Conservation (phyloP, 1,140 invertebrate genomes). For the Procambarus clarkii region DNA sequence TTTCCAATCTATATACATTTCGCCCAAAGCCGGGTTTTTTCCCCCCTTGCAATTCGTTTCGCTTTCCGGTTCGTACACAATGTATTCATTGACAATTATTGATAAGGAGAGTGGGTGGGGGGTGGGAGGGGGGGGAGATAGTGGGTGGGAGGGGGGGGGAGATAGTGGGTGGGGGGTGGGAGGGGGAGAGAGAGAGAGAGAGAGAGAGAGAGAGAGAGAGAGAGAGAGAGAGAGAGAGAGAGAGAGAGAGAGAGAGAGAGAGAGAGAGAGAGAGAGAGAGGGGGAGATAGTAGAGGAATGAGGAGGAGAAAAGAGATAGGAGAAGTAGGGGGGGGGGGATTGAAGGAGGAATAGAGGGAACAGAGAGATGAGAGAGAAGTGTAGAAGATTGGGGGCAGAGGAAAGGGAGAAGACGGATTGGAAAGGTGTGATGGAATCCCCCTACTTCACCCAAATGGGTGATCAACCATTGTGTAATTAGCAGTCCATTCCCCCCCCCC, state of each 20-base stretch:
- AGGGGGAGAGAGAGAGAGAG: too few relatives aligned
- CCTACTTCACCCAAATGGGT: not conserved
- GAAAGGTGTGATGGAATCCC: not conserved
- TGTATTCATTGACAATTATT: too few relatives aligned
- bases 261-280: not conserved
- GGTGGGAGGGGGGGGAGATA: not conserved
- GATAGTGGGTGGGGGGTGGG: not conserved
- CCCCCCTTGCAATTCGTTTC: too few relatives aligned
- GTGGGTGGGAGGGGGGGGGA: not conserved
- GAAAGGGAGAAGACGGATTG: not conserved
- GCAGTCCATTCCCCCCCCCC: too few relatives aligned
- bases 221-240: not conserved
- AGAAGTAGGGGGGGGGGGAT: not conserved
- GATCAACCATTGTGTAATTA: too few relatives aligned
- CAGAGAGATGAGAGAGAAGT: not conserved
- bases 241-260: not conserved
- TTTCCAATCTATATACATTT: too few relatives aligned
- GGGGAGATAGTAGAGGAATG: not conserved
- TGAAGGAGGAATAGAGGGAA: not conserved
- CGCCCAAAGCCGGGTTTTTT: too few relatives aligned
- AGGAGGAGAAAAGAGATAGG: not conserved
- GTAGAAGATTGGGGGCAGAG: not conserved
- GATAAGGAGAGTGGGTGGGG: not conserved
- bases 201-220: not conserved
- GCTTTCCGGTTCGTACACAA: too few relatives aligned